A percentile compares a stretch with the other conserved stretches of the same genome.
phyloP scores from a whole-genome alignment of 2,113 vertebrate species.

The Apodemus sylvaticus region DNA sequence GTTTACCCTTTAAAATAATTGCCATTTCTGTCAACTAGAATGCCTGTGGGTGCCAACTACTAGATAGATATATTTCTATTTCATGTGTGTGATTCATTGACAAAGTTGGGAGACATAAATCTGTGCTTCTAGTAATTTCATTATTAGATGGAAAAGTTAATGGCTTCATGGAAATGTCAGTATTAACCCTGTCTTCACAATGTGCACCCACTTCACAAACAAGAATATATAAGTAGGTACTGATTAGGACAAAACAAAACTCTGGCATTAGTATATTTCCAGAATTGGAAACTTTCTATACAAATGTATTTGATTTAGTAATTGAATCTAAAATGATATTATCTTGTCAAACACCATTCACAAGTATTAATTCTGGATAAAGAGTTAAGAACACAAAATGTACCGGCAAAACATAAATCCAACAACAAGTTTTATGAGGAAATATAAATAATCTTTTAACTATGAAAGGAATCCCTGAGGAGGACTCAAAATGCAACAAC shows the following conservation, averaged over 20 bases:
- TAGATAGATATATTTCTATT: not conserved
- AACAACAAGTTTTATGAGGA: not conserved
- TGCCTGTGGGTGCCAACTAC: not conserved
- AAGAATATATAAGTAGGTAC: constrained; percentile 10
- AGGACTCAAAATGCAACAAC: constrained; percentile 37
- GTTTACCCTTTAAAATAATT: constrained; percentile 36
- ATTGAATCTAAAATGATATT: constrained; percentile 14
- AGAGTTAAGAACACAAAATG: constrained; percentile 24
- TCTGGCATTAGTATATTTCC: constrained; percentile 4
- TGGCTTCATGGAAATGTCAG: not conserved
- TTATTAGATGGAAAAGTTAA: constrained; percentile 45
- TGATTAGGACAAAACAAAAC: not conserved
- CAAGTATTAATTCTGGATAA: constrained; percentile 1
- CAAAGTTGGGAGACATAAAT: not conserved
- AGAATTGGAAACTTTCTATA: constrained; percentile 51
- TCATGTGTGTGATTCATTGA: not conserved
- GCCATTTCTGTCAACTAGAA: not conserved
- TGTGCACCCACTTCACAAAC: constrained; percentile 24
- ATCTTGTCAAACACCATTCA: not conserved
- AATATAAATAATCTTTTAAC: constrained; percentile 15
- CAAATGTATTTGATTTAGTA: constrained; percentile 23
- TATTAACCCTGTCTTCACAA: not conserved
- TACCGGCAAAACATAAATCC: not conserved
- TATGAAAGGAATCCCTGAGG: constrained; percentile 2
- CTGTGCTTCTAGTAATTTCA: constrained; percentile 36